Evolutionary conservation across 2,113 vertebrate genomes (phyloP).

Genomic region (Mobula hypostoma): DNA sequence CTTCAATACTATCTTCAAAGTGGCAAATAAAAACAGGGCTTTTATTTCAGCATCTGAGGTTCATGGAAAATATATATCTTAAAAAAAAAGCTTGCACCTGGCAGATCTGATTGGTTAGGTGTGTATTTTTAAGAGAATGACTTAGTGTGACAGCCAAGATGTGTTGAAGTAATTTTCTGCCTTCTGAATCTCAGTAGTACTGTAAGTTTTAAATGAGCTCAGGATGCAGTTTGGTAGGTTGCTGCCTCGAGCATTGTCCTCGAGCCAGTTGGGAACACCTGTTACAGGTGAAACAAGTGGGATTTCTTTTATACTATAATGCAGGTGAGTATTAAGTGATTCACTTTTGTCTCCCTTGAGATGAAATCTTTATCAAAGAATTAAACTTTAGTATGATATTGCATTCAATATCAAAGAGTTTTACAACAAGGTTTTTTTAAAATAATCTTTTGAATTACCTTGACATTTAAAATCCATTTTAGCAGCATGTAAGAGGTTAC

Average conservation of each 20-base stretch:
- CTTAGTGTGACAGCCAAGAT: background rate
- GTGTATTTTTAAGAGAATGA: background rate
- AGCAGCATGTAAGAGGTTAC: background rate
- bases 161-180: constrained; percentile 29
- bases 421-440: background rate
- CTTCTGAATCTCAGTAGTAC: background rate
- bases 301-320: constrained; percentile 12
- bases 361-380: constrained; percentile 34
- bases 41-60: background rate
- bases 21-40: background rate
- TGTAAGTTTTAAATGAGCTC: background rate
- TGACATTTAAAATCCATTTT: constrained; percentile 11
- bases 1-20: background rate
- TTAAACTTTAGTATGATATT: background rate
- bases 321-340: constrained; percentile 16
- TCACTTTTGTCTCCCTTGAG: constrained; percentile 26
- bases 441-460: background rate
- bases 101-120: constrained; percentile 20
- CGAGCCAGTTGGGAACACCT: constrained; percentile 12
- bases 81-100: background rate
- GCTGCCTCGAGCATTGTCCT: background rate
- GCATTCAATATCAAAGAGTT: constrained; percentile 22
- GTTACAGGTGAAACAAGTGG: constrained; percentile 29
- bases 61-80: background rate
- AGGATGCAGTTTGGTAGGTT: background rate